Evolutionary conservation across 1,140 invertebrate genomes (phyloP).

Genomic region (Brachionus sp.): DNA sequence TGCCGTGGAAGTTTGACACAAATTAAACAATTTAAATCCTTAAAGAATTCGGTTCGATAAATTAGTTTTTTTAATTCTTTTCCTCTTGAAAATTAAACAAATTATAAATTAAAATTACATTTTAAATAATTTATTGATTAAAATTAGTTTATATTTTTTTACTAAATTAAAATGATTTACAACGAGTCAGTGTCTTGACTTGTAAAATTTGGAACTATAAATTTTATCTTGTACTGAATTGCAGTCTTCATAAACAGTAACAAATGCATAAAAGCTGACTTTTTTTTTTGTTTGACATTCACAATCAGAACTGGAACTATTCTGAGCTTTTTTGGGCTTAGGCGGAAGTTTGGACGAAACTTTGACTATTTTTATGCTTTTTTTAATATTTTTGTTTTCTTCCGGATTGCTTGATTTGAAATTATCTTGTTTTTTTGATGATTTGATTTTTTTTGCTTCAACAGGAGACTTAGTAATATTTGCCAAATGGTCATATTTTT

Average conservation of each 20-base stretch:
- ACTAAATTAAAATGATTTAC: background rate
- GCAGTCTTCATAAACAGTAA: background rate
- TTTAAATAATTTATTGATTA: background rate
- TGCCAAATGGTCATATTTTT: background rate
- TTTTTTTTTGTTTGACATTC: background rate
- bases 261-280: background rate
- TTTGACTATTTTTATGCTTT: background rate
- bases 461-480: too few relatives aligned
- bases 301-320: background rate
- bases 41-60: background rate
- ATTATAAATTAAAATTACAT: background rate
- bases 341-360: background rate
- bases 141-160: background rate
- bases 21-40: constrained; percentile 2
- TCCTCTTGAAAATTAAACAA: constrained; percentile 2
- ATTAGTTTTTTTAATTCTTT: background rate
- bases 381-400: background rate
- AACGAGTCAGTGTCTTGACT: background rate
- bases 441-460: background rate
- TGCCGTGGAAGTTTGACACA: background rate
- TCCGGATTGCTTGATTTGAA: background rate
- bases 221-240: background rate
- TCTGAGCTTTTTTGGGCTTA: background rate
- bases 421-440: background rate
- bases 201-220: background rate